Conservation (phyloP, 2,113 vertebrate species). For the Alaudala cheleensis region DNA sequence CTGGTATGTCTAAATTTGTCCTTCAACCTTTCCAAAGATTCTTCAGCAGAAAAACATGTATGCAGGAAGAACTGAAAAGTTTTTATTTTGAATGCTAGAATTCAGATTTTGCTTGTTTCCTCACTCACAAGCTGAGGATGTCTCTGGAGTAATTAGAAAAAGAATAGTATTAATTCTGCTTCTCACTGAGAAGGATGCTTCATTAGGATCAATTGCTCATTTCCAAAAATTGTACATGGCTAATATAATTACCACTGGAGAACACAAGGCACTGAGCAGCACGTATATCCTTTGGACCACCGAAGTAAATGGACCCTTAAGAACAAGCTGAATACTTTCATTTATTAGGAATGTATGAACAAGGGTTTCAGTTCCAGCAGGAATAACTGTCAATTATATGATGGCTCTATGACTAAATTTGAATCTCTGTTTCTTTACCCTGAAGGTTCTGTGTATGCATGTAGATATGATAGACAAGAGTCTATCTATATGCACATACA, state of each 20-base stretch:
- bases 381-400: background rate
- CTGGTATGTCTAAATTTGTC: background rate
- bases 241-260: slow-evolving; percentile 22
- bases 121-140: slow-evolving; percentile 39
- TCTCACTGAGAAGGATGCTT: slow-evolving; percentile 51
- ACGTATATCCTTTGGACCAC: background rate
- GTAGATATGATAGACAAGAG: background rate
- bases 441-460: background rate
- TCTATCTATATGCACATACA: background rate
- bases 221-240: slow-evolving; percentile 43
- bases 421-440: background rate
- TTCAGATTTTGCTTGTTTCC: slow-evolving; percentile 49
- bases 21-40: background rate
- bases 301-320: background rate
- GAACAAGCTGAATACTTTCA: background rate
- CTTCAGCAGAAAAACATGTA: background rate
- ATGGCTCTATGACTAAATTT: background rate
- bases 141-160: slow-evolving; percentile 69
- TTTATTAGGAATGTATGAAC: background rate
- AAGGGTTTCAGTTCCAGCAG: background rate
- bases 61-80: background rate
- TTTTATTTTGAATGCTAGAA: background rate
- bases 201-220: slow-evolving; percentile 63
- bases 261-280: background rate
- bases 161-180: slow-evolving; percentile 59